Conservation (phyloP, 2,888 invertebrate genomes). For the Allacma fusca region DNA sequence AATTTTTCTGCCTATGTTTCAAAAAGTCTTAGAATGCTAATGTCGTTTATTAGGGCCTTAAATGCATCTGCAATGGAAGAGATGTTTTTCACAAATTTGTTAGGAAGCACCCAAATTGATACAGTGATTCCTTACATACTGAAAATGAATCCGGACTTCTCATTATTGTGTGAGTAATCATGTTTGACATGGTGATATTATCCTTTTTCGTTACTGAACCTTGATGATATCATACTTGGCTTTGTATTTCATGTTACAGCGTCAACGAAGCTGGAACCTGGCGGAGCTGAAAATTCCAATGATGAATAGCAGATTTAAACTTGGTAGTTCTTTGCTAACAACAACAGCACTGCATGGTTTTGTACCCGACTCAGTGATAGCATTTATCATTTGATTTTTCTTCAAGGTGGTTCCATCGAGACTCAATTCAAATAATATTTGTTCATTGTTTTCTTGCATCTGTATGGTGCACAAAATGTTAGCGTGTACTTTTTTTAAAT, state of each 20-base stretch:
- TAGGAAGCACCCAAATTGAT: constrained; percentile 93
- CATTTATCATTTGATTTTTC: too few relatives aligned
- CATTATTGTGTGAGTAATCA: constrained; percentile 51
- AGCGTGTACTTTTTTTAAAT: too few relatives aligned
- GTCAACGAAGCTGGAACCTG: constrained; percentile 46
- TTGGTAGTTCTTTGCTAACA: too few relatives aligned
- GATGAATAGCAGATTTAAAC: constrained; percentile 42
- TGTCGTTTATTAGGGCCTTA: constrained; percentile 45
- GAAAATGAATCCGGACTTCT: constrained; percentile 68
- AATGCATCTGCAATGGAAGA: constrained; percentile 73
- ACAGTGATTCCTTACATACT: constrained; percentile 86
- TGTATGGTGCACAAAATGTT: too few relatives aligned
- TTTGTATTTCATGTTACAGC: constrained; percentile 41
- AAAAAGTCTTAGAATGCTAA: not conserved
- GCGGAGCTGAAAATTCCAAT: constrained; percentile 50
- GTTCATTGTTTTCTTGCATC: too few relatives aligned
- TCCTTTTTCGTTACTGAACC: too few relatives aligned
- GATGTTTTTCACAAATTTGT: constrained; percentile 88
- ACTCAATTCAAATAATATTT: too few relatives aligned
- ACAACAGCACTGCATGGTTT: too few relatives aligned
- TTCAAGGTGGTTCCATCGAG: too few relatives aligned
- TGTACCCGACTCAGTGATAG: too few relatives aligned
- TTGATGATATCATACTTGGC: not conserved
- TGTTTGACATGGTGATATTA: too few relatives aligned
- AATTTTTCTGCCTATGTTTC: too few relatives aligned